A percentile compares a stretch with the other conserved stretches of the same genome.
These are phyloP conservation scores for Eurytoma adleriae DNA, from an alignment of 2,888 invertebrate species.

Conservation along the genomic window DNA sequence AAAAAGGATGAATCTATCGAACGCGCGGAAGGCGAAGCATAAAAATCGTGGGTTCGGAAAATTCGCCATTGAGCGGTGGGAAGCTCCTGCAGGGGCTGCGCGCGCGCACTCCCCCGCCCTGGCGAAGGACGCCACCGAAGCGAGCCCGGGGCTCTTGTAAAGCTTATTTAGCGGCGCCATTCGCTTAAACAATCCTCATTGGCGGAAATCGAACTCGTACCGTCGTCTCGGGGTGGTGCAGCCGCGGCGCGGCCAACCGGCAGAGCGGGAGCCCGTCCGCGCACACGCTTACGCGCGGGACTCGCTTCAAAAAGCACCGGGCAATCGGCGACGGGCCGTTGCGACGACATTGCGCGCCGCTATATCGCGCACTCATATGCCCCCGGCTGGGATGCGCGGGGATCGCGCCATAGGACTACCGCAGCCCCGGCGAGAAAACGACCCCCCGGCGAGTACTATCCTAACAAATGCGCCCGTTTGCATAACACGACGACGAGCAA, in stretches of 20 bases:
- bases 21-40: slow-evolving; percentile 14
- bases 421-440: slow-evolving; percentile 63
- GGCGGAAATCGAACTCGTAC: slow-evolving; percentile 49
- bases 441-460: slow-evolving; percentile 73
- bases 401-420: not conserved
- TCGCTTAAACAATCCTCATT: slow-evolving; percentile 57
- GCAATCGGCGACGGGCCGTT: slow-evolving; percentile 50
- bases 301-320: slow-evolving; percentile 51
- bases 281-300: not conserved
- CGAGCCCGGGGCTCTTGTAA: slow-evolving; percentile 27
- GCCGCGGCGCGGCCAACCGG: not conserved
- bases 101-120: slow-evolving; percentile 17
- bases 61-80: slow-evolving; percentile 21
- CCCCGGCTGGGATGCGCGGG: not conserved
- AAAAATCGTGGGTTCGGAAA: slow-evolving; percentile 41
- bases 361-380: slow-evolving; percentile 37
- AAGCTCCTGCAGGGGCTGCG: not conserved
- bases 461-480: slow-evolving; percentile 76
- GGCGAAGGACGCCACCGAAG: slow-evolving; percentile 43
- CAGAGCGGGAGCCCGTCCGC: not conserved
- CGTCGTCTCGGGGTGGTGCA: not conserved
- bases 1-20: slow-evolving; percentile 4
- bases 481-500: slow-evolving; percentile 76
- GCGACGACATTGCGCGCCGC: slow-evolving; percentile 61
- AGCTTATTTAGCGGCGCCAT: slow-evolving; percentile 55